A percentile compares a stretch with the other conserved stretches of the same genome.
Evolutionary conservation across 2,888 invertebrate genomes (phyloP).

Genomic region (Lasius platythorax): DNA sequence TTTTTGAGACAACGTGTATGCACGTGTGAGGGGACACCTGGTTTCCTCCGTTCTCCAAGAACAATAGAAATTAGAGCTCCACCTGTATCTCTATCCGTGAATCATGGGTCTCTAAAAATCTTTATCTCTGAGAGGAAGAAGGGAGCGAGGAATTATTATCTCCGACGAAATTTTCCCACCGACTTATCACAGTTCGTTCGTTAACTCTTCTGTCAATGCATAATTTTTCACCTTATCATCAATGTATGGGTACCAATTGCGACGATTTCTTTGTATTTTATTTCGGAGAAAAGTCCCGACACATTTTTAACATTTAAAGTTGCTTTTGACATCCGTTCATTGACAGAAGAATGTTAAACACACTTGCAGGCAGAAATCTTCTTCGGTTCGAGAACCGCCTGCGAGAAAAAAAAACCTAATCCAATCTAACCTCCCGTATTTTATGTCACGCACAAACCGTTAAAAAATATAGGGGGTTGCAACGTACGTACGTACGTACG

Average conservation of each 20-base stretch:
- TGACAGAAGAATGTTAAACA: neutral
- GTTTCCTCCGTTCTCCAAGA: slow-evolving; percentile 59
- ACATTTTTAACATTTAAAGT: too few relatives aligned
- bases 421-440: neutral
- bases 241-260: too few relatives aligned
- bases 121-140: neutral
- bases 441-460: neutral
- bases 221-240: too few relatives aligned
- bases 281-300: too few relatives aligned
- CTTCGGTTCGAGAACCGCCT: neutral
- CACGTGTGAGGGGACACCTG: slow-evolving; percentile 39
- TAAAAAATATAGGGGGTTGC: slow-evolving; percentile 14
- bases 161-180: slow-evolving; percentile 14
- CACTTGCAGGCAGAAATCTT: neutral
- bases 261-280: too few relatives aligned
- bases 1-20: slow-evolving; percentile 39
- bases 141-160: slow-evolving; percentile 21
- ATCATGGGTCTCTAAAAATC: slow-evolving; percentile 40
- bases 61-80: slow-evolving; percentile 74
- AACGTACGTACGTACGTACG: neutral
- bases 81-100: slow-evolving; percentile 34
- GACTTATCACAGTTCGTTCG: neutral
- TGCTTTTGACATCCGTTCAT: too few relatives aligned
- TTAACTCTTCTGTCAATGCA: too few relatives aligned
- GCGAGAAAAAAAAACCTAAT: neutral